phyloP scores from a whole-genome alignment of 2,888 invertebrate genomes.

The Limenitis arthemis region DNA sequence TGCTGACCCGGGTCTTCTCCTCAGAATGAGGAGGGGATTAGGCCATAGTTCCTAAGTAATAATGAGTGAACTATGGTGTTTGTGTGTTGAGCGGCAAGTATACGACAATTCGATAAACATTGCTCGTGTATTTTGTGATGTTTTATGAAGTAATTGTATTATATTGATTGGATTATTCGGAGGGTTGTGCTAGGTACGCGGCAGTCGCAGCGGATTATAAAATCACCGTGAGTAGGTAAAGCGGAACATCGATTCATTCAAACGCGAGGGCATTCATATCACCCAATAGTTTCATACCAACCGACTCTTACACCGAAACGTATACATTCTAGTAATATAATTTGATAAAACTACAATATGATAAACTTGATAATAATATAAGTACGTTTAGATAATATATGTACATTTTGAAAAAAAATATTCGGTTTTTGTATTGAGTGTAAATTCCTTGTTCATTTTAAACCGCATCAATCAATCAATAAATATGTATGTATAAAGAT shows the following conservation, averaged over 20 bases:
- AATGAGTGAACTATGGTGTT: not conserved
- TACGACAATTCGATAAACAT: not conserved
- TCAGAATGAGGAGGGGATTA: no score
- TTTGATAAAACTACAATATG: not conserved
- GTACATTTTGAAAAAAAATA: no score
- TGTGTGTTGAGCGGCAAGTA: not conserved
- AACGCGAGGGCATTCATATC: constrained; percentile 49
- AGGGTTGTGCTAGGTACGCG: constrained; percentile 35
- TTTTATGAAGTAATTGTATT: constrained; percentile 63
- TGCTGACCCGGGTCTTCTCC: no score
- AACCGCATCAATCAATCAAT: no score
- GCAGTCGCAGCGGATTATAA: constrained; percentile 53
- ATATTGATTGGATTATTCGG: constrained; percentile 19
- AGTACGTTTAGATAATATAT: not conserved
- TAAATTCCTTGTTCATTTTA: no score
- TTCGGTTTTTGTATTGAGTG: no score
- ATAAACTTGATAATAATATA: not conserved
- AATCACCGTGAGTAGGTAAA: constrained; percentile 48
- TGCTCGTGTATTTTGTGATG: constrained; percentile 13
- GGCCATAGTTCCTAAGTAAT: not conserved
- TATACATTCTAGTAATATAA: not conserved
- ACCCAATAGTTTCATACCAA: constrained; percentile 37
- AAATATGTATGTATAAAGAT: no score
- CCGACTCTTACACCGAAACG: constrained; percentile 38
- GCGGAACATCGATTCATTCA: constrained; percentile 56